Conservation (phyloP, 2,888 invertebrate genomes). For the Mesorhabditis sp. region DNA sequence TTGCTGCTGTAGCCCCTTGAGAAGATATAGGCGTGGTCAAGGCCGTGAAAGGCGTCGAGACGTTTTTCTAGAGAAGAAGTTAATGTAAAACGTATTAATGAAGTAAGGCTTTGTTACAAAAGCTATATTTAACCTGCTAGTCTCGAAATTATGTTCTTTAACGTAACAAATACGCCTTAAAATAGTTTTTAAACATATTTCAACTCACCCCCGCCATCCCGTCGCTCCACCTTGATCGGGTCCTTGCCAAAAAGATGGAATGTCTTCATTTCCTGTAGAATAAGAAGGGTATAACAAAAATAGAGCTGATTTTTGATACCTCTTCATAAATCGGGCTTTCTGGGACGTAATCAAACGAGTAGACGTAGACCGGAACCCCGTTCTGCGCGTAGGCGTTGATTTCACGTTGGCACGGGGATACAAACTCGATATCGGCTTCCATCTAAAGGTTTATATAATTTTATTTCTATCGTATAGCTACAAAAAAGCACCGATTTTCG, state of each 20-base stretch:
- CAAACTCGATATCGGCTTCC: conserved; percentile 58
- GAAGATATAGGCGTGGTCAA: conserved; percentile 58
- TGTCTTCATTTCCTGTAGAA: conserved; percentile 28
- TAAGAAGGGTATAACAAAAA: no score
- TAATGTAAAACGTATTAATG: background rate
- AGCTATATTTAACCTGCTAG: no score
- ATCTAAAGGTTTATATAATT: conserved; percentile 31
- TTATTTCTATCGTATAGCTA: conserved; percentile 32
- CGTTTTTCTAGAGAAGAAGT: conserved; percentile 21
- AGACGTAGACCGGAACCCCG: conserved; percentile 47
- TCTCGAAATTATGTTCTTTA: no score
- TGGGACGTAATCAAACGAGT: conserved; percentile 57
- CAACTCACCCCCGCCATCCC: conserved; percentile 16
- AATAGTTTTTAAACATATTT: no score
- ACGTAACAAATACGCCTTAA: no score
- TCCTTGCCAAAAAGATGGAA: conserved; percentile 51
- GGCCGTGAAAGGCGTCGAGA: conserved; percentile 54
- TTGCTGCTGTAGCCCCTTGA: conserved; percentile 54
- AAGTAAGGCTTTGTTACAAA: no score
- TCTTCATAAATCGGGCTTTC: conserved; percentile 52
- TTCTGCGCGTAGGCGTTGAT: conserved; percentile 44
- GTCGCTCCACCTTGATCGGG: conserved; percentile 39
- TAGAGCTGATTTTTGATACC: conserved; percentile 11
- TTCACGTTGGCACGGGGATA: conserved; percentile 55
- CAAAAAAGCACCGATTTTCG: conserved; percentile 30